Conservation (phyloP, 2,797 vertebrate genomes). For the Netta rufina region DNA sequence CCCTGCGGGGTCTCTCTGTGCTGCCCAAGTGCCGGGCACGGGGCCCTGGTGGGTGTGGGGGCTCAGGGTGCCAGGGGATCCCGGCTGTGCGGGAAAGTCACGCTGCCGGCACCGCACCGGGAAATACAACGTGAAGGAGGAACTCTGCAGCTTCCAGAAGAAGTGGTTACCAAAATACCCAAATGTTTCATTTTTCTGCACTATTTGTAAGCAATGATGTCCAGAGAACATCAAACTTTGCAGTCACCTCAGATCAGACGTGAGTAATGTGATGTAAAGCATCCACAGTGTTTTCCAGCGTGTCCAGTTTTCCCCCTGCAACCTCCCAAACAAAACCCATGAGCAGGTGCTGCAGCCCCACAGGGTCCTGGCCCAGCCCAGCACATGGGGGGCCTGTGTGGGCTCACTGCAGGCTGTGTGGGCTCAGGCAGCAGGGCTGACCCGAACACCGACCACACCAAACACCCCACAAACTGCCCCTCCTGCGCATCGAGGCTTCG, state of each 20-base stretch:
- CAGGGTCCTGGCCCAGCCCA: too few species aligned
- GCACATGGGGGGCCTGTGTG: not conserved
- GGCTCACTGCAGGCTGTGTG: not conserved
- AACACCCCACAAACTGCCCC: not conserved
- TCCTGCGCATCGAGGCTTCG: not conserved
- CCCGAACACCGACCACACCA: not conserved
- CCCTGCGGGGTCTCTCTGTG: too few species aligned
- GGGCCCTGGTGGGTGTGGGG: not conserved
- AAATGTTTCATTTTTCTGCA: not conserved
- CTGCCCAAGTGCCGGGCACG: too few species aligned
- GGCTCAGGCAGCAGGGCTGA: too few species aligned
- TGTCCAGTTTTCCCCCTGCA: not conserved
- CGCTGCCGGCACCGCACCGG: rapidly evolving
- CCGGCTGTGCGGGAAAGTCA: rapidly evolving
- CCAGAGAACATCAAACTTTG: not conserved
- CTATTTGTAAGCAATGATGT: rapidly evolving
- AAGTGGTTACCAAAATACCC: not conserved
- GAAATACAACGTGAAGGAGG: rapidly evolving
- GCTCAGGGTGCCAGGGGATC: rapidly evolving
- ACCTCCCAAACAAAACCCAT: not conserved
- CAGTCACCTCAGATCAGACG: rapidly evolving
- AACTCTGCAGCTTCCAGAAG: rapidly evolving
- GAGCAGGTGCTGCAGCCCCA: rapidly evolving
- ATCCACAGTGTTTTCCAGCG: not conserved
- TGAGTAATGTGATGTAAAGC: not conserved